Conservation (phyloP, 2,888 invertebrate genomes). For the Eutolmus rufibarbis region DNA sequence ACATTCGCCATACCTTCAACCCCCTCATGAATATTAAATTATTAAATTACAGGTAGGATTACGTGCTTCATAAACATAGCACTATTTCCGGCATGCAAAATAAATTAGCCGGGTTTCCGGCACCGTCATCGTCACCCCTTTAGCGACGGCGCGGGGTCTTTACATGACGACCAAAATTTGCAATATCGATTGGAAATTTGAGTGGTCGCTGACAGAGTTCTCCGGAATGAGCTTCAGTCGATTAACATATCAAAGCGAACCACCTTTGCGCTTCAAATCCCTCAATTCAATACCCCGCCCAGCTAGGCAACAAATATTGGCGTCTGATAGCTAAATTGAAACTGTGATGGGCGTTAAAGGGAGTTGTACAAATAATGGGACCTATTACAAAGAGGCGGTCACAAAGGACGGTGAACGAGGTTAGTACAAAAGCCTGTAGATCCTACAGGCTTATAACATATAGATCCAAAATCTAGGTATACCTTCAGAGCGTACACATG, state of each 20-base stretch:
- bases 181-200: conserved; percentile 24
- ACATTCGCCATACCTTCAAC: neutral
- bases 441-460: neutral
- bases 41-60: conserved; percentile 29
- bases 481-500: neutral
- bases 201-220: neutral
- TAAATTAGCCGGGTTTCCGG: conserved; percentile 16
- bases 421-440: neutral
- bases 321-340: conserved; percentile 11
- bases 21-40: conserved; percentile 26
- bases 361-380: neutral
- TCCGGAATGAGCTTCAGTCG: neutral
- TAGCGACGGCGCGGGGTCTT: neutral
- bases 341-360: neutral
- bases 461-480: neutral
- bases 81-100: conserved; percentile 26
- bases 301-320: neutral
- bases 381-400: neutral
- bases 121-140: neutral
- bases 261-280: neutral
- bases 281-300: neutral
- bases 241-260: conserved; percentile 23
- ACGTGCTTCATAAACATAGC: conserved; percentile 17
- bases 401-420: neutral
- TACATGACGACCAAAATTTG: neutral